Evolutionary conservation across 2,113 vertebrate species (phyloP).

Genomic region (Anolis sagrei): DNA sequence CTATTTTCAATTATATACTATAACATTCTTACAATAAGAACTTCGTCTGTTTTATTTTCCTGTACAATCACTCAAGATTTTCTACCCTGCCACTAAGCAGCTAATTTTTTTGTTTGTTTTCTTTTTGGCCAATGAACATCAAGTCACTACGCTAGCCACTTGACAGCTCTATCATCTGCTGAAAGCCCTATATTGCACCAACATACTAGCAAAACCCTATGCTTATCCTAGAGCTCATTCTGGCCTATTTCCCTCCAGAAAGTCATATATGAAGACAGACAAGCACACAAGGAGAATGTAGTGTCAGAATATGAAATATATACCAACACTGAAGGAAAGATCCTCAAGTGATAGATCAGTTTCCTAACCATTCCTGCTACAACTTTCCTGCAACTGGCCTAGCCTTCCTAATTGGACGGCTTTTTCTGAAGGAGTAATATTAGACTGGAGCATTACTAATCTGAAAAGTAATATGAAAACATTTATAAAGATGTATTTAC

Average conservation of each 20-base stretch:
- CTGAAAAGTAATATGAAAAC: not conserved
- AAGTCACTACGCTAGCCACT: slow-evolving; percentile 41
- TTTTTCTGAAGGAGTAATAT: slow-evolving; percentile 3
- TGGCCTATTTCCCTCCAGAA: not conserved
- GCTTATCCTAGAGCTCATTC: not conserved
- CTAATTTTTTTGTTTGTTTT: not conserved
- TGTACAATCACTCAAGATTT: not conserved
- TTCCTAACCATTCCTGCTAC: not conserved
- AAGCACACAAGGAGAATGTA: not conserved
- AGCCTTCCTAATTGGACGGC: not conserved
- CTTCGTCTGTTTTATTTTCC: not conserved
- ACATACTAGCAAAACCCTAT: slow-evolving; percentile 35
- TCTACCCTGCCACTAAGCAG: not conserved
- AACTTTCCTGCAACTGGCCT: not conserved
- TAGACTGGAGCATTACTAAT: not conserved
- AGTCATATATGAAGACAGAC: not conserved
- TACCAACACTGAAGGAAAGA: not conserved
- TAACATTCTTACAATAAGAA: slow-evolving; percentile 24
- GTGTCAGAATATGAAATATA: slow-evolving; percentile 6
- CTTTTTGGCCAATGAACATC: slow-evolving; percentile 2
- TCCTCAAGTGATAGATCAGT: not conserved
- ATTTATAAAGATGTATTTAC: slow-evolving; percentile 40
- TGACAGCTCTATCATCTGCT: slow-evolving; percentile 48
- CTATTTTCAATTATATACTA: slow-evolving; percentile 18
- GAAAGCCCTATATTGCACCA: slow-evolving; percentile 5